Conservation (phyloP, 2,113 vertebrate genomes). For the Hoplias malabaricus region DNA sequence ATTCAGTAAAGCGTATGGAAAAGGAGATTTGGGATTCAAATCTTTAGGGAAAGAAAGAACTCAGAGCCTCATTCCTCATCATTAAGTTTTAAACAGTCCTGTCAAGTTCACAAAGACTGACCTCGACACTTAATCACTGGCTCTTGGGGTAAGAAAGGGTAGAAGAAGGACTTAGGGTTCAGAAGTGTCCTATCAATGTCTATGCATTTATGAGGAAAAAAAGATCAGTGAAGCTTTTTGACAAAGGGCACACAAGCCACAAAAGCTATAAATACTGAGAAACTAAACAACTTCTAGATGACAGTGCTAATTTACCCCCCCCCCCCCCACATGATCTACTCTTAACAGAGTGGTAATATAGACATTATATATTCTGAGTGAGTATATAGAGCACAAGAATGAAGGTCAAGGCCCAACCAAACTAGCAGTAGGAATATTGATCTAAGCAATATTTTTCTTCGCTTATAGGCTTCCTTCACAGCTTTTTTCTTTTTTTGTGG, state of each 20-base stretch:
- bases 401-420: background rate
- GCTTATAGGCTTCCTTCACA: no score
- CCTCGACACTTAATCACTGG: conserved; percentile 44
- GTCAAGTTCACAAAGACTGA: conserved; percentile 42
- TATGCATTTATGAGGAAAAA: conserved; percentile 17
- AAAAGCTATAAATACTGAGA: background rate
- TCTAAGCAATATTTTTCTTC: no score
- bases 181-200: background rate
- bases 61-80: conserved; percentile 31
- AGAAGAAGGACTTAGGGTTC: conserved; percentile 25
- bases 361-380: background rate
- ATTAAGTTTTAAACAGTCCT: conserved; percentile 48
- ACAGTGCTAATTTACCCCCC: background rate
- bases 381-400: background rate
- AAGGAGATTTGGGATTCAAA: conserved; percentile 11
- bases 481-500: no score
- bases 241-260: background rate
- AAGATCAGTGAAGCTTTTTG: background rate
- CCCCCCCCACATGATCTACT: no score
- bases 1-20: conserved; percentile 12
- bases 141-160: conserved; percentile 23
- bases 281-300: background rate
- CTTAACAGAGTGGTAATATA: no score
- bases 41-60: conserved; percentile 40
- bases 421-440: no score